A percentile compares a stretch with the other conserved stretches of the same genome.
Evolutionary conservation across 2,888 invertebrate species (phyloP).

Genomic region (Drosophila subsilvestris): DNA sequence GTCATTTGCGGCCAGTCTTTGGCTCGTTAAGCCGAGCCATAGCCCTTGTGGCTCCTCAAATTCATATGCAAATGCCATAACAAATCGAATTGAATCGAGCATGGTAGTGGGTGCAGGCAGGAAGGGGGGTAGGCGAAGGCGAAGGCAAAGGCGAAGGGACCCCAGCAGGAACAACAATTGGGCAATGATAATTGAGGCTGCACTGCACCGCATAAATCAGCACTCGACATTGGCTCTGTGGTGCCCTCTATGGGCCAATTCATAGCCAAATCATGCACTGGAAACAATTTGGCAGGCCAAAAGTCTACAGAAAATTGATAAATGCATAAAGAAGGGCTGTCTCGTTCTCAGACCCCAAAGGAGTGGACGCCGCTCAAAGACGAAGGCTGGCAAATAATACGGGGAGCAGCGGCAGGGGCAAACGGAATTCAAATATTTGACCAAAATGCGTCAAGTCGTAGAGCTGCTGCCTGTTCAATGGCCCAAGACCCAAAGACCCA

Average conservation of each 20-base stretch:
- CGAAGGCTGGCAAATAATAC: conserved; percentile 22
- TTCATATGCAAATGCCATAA: conserved; percentile 54
- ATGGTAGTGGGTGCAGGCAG: conserved; percentile 10
- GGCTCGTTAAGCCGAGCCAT: conserved; percentile 70
- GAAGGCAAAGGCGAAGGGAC: not conserved
- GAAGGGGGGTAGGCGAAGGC: not conserved
- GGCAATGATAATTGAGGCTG: conserved; percentile 66
- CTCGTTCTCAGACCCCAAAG: not conserved
- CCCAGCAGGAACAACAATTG: conserved; percentile 8
- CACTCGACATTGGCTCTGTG: conserved; percentile 41
- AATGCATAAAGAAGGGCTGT: conserved; percentile 56
- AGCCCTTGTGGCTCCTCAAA: conserved; percentile 14
- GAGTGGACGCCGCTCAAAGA: not conserved
- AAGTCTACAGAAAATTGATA: conserved; percentile 42
- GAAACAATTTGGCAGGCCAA: conserved; percentile 48
- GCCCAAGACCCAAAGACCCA: conserved; percentile 10
- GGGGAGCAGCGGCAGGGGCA: conserved; percentile 12
- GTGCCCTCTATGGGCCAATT: conserved; percentile 26
- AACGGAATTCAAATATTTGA: conserved; percentile 73
- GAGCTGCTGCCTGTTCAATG: too few species aligned
- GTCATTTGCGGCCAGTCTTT: conserved; percentile 66
- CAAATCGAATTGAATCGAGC: conserved; percentile 45
- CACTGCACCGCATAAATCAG: conserved; percentile 68
- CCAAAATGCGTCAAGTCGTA: conserved; percentile 70
- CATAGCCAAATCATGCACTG: conserved; percentile 62